Percentiles rank a stretch among this genome's conserved stretches.
Evolutionary conservation across 2,888 invertebrate species (phyloP).

Genomic region (Oscheius sp.): DNA sequence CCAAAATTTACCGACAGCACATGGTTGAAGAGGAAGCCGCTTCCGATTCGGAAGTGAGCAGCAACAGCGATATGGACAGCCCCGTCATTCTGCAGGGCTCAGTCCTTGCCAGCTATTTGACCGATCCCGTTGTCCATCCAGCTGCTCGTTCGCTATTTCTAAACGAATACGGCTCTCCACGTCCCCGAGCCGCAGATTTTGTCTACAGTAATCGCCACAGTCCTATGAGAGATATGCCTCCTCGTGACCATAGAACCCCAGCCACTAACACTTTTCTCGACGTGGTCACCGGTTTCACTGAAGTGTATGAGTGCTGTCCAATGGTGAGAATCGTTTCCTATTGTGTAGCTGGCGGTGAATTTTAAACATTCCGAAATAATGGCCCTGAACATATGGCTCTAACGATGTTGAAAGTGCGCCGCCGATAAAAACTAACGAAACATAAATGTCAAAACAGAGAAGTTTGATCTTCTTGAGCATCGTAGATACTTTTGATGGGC

Average conservation of each 20-base stretch:
- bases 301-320: constrained; percentile 31
- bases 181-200: constrained; percentile 54
- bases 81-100: constrained; percentile 48
- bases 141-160: constrained; percentile 43
- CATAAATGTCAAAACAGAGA: too few relatives aligned
- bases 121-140: constrained; percentile 56
- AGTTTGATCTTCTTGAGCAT: too few relatives aligned
- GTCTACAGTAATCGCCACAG: constrained; percentile 42
- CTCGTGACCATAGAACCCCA: constrained; percentile 30
- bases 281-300: constrained; percentile 48
- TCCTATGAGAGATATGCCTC: constrained; percentile 6
- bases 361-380: too few relatives aligned
- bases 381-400: too few relatives aligned
- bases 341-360: not conserved
- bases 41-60: not conserved
- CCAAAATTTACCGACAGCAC: constrained; percentile 49
- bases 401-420: too few relatives aligned
- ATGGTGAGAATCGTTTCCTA: not conserved
- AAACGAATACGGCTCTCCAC: constrained; percentile 42
- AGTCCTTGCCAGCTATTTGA: constrained; percentile 48
- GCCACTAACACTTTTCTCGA: constrained; percentile 62
- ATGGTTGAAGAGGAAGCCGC: constrained; percentile 42
- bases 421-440: too few relatives aligned
- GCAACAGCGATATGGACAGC: not conserved
- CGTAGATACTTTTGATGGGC: too few relatives aligned